These are phyloP conservation scores for Trachemys scripta DNA, from an alignment of 2,113 vertebrate genomes.

Conservation along the genomic window DNA sequence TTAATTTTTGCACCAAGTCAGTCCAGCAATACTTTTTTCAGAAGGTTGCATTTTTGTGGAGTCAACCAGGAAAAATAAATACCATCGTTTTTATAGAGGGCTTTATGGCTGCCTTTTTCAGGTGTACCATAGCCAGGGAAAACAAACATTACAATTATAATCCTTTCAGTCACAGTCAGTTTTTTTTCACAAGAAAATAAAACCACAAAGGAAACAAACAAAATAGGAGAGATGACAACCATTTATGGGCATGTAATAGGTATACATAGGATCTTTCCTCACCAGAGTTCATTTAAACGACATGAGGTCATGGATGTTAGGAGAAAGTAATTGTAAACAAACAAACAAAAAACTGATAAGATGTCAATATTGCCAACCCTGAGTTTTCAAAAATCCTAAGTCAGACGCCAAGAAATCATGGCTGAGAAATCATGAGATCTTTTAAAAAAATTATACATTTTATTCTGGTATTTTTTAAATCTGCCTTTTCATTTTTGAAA, in stretches of 20 bases:
- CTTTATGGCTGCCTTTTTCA: not conserved
- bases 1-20: not conserved
- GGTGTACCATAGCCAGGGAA: not conserved
- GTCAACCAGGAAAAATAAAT: not conserved
- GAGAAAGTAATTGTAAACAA: not conserved
- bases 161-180: not conserved
- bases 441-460: not conserved
- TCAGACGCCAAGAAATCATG: not conserved
- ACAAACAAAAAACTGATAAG: not conserved
- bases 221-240: not conserved
- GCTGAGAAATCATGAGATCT: not conserved
- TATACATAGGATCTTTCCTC: not conserved
- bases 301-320: not conserved
- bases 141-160: not conserved
- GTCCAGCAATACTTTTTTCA: not conserved
- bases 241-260: not conserved
- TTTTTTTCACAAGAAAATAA: not conserved
- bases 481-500: not conserved
- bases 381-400: not conserved
- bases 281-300: not conserved
- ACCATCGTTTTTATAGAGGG: not conserved
- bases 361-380: not conserved
- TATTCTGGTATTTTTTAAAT: not conserved
- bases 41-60: not conserved
- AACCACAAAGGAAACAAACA: not conserved